Conservation (phyloP, 1,140 invertebrate species). For the Lepidurus packardi region DNA sequence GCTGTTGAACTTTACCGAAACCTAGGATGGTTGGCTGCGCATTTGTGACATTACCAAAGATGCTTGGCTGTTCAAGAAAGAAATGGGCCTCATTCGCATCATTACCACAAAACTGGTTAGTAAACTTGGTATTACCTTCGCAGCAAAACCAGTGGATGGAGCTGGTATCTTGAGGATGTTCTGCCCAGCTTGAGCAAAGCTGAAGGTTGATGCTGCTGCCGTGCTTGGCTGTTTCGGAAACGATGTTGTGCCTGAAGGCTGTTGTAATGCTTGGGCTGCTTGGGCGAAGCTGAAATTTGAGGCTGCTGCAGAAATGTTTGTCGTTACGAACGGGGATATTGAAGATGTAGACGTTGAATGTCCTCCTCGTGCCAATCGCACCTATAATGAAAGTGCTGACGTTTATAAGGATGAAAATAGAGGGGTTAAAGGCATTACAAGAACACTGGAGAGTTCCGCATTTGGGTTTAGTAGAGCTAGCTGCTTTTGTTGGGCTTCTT, state of each 20-base stretch:
- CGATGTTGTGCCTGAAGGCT: neutral
- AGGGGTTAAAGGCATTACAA: neutral
- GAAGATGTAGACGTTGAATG: neutral
- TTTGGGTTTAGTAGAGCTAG: neutral
- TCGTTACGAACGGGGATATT: neutral
- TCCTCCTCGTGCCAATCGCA: neutral
- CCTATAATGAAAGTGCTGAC: neutral
- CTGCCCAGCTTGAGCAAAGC: neutral
- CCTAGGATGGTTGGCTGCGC: neutral
- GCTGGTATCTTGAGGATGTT: neutral
- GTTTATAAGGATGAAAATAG: neutral
- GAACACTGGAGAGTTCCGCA: neutral
- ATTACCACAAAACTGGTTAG: neutral
- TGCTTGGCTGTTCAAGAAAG: neutral
- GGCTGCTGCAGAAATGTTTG: neutral
- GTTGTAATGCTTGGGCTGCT: neutral
- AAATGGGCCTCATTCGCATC: neutral
- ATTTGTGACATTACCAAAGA: neutral
- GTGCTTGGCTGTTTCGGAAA: neutral
- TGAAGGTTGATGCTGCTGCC: neutral
- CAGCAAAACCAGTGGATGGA: neutral
- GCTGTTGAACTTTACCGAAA: slow-evolving; percentile 7
- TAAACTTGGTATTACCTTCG: neutral
- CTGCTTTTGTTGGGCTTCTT: neutral
- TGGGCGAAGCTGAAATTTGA: neutral